phyloP scores from a whole-genome alignment of 1,140 invertebrate species.

The Aphelinus atriplicis region DNA sequence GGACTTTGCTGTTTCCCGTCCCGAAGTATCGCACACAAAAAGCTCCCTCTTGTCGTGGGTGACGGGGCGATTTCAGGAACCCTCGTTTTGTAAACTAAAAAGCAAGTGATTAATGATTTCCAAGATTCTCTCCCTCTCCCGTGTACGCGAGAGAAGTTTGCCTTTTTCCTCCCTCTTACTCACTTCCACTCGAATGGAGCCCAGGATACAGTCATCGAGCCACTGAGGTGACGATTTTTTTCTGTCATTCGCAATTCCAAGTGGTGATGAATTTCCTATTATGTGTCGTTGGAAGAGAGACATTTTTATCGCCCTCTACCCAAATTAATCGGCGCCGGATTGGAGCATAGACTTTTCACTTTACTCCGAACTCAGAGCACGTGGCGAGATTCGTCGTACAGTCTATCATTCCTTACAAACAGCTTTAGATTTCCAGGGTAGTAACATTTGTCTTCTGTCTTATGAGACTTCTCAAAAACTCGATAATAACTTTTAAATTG shows the following conservation, averaged over 20 bases:
- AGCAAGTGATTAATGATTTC: constrained; percentile 64
- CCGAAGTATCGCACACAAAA: constrained; percentile 13
- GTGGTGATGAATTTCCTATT: constrained; percentile 60
- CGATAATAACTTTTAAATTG: no score
- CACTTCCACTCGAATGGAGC: no score
- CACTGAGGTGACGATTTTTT: constrained; percentile 42
- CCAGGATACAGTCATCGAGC: not conserved
- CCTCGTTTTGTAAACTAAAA: constrained; percentile 65
- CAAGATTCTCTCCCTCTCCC: constrained; percentile 43
- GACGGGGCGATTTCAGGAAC: constrained; percentile 61
- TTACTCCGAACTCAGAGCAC: no score
- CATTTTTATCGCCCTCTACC: no score
- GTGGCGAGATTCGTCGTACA: no score
- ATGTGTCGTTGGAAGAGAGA: constrained; percentile 47
- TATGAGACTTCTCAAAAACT: no score
- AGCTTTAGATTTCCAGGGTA: no score
- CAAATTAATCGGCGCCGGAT: no score
- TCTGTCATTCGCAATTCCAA: constrained; percentile 47
- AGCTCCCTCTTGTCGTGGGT: constrained; percentile 54
- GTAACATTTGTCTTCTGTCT: no score
- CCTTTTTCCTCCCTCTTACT: constrained; percentile 16
- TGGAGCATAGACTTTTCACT: no score
- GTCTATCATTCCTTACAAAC: no score
- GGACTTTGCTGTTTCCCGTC: constrained; percentile 11
- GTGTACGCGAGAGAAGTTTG: not conserved